Evolutionary conservation across 2,888 invertebrate genomes (phyloP).

Genomic region (Cabera pusaria): DNA sequence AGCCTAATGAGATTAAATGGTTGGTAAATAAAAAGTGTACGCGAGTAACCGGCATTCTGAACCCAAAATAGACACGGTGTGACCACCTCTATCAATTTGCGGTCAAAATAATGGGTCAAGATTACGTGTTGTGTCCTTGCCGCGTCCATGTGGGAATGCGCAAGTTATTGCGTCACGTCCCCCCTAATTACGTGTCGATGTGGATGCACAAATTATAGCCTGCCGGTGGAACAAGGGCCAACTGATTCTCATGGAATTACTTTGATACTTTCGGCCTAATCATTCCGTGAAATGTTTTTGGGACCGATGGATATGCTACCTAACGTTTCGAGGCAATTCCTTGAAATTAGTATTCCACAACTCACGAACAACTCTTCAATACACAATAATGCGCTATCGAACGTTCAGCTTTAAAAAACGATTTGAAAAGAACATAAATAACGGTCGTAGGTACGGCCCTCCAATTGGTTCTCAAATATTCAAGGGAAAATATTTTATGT

Average conservation of each 20-base stretch:
- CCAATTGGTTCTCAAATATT: conserved; percentile 48
- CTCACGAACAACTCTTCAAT: too few relatives aligned
- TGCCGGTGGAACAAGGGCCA: conserved; percentile 54
- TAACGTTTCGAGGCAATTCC: neutral
- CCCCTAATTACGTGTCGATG: conserved; percentile 72
- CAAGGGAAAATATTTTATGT: conserved; percentile 63
- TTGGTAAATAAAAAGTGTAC: conserved; percentile 11
- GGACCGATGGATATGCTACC: conserved; percentile 1
- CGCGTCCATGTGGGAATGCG: conserved; percentile 68
- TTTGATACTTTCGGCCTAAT: conserved; percentile 55
- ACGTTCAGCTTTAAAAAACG: conserved; percentile 1
- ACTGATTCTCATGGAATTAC: conserved; percentile 45
- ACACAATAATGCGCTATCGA: conserved; percentile 2
- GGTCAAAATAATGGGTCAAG: conserved; percentile 77
- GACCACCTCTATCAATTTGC: conserved; percentile 58
- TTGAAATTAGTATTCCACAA: conserved; percentile 3
- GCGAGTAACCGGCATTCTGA: conserved; percentile 1
- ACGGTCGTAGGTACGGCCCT: conserved; percentile 26
- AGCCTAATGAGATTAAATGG: conserved; percentile 5
- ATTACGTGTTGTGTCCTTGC: conserved; percentile 75
- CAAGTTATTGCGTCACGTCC: conserved; percentile 71
- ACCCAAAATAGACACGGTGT: conserved; percentile 42
- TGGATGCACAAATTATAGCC: conserved; percentile 78
- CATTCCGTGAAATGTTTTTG: conserved; percentile 35
- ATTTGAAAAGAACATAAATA: conserved; percentile 26